These are phyloP conservation scores for Danio rerio DNA, from an alignment of 2,113 vertebrate genomes.

Conservation along the genomic window DNA sequence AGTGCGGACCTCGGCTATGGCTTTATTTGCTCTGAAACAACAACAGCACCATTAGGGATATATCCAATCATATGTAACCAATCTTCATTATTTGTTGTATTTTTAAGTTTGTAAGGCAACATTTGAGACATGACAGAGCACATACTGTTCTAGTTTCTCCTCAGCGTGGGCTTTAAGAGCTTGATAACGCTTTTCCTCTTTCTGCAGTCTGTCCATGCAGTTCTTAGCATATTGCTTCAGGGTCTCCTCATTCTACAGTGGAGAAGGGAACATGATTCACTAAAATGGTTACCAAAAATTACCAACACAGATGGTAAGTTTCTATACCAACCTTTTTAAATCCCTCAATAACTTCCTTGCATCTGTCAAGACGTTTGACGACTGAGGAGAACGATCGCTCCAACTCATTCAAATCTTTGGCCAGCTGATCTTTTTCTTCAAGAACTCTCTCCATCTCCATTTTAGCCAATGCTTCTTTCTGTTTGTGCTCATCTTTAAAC, in stretches of 20 bases:
- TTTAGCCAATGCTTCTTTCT: slow-evolving; percentile 76
- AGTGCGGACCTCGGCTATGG: slow-evolving; percentile 84
- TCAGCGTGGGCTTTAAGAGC: slow-evolving; percentile 89
- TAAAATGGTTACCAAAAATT: no score
- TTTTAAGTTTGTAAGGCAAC: neutral
- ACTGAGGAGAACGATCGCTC: slow-evolving; percentile 89
- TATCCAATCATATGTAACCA: neutral
- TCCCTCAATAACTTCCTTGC: slow-evolving; percentile 86
- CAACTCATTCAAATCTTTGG: slow-evolving; percentile 81
- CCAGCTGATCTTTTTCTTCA: slow-evolving; percentile 84
- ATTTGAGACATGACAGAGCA: neutral
- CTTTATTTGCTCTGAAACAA: slow-evolving; percentile 83
- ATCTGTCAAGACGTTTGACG: slow-evolving; percentile 90
- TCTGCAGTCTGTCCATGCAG: slow-evolving; percentile 81
- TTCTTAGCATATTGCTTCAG: slow-evolving; percentile 88
- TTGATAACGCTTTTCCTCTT: slow-evolving; percentile 88
- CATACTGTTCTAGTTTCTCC: slow-evolving; percentile 87
- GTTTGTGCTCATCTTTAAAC: slow-evolving; percentile 78
- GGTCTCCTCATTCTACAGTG: slow-evolving; percentile 85
- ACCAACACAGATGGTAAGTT: no score
- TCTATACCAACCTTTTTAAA: slow-evolving; percentile 79
- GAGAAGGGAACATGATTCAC: neutral
- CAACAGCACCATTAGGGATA: neutral
- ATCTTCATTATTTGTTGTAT: neutral
- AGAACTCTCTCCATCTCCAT: slow-evolving; percentile 73